These are phyloP conservation scores for Pseudanteris insignis DNA, from an alignment of 2,888 invertebrate genomes.

Conservation along the genomic window DNA sequence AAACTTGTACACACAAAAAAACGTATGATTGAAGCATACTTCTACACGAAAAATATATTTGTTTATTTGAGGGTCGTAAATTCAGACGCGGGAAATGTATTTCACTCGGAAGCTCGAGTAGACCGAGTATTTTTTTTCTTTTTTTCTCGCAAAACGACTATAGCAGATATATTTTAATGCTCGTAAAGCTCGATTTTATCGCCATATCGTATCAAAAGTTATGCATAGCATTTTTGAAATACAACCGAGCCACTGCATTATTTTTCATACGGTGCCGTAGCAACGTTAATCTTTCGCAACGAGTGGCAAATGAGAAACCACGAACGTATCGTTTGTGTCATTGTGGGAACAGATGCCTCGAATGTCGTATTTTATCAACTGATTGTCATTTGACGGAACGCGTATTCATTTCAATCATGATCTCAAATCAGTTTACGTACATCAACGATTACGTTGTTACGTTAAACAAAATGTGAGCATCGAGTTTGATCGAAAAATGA, in stretches of 20 bases:
- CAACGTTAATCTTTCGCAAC: slow-evolving; percentile 16
- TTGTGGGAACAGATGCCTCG: slow-evolving; percentile 20
- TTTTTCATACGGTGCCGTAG: no score
- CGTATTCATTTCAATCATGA: slow-evolving; percentile 11
- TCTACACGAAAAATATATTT: no score
- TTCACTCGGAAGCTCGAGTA: no score
- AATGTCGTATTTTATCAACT: slow-evolving; percentile 11
- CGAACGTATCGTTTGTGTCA: slow-evolving; percentile 12
- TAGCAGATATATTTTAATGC: no score
- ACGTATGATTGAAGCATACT: no score
- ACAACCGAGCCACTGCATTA: no score
- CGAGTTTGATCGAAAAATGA: background rate
- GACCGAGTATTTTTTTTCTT: no score
- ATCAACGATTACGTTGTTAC: slow-evolving; percentile 7
- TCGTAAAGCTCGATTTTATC: no score
- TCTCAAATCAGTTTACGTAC: slow-evolving; percentile 11
- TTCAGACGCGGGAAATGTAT: no score
- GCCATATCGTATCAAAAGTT: background rate
- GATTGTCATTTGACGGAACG: slow-evolving; percentile 2
- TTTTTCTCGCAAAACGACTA: no score
- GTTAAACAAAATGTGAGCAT: slow-evolving; percentile 14
- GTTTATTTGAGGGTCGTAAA: no score
- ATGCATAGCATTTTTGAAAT: slow-evolving; percentile 6
- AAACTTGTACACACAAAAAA: no score
- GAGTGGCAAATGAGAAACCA: slow-evolving; percentile 14